phyloP scores from a whole-genome alignment of 2,888 invertebrate genomes.

The Yponomeuta evonymella region DNA sequence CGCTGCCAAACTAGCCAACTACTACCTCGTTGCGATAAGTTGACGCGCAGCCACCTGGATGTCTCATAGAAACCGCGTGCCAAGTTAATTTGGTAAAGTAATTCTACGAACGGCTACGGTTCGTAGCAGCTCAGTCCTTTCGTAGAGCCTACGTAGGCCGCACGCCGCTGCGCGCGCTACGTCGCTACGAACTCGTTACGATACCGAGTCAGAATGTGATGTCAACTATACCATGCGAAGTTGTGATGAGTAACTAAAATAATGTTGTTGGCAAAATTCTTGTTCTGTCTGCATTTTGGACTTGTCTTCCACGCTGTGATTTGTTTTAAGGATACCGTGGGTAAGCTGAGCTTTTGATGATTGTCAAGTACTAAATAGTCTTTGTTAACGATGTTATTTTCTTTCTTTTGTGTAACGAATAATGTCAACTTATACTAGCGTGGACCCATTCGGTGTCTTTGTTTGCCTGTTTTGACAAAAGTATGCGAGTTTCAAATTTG shows the following conservation, averaged over 20 bases:
- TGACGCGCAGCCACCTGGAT: constrained; percentile 11
- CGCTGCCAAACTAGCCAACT: constrained; percentile 28
- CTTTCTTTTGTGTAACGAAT: no score
- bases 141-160: constrained; percentile 40
- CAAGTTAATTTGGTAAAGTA: neutral
- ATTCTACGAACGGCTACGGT: neutral
- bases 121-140: constrained; percentile 41
- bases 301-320: constrained; percentile 73
- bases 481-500: no score
- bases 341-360: constrained; percentile 40
- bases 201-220: constrained; percentile 32
- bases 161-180: constrained; percentile 50
- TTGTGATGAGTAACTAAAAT: constrained; percentile 63
- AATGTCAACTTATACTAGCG: no score
- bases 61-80: neutral
- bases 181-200: constrained; percentile 45
- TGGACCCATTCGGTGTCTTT: no score
- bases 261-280: constrained; percentile 70
- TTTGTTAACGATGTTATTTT: neutral
- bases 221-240: constrained; percentile 32
- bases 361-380: neutral
- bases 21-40: neutral
- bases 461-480: no score
- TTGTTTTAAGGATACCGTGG: constrained; percentile 70
- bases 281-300: constrained; percentile 71